These are phyloP conservation scores for Pycnonotus jocosus DNA, from an alignment of 2,113 vertebrate genomes.

Conservation along the genomic window DNA sequence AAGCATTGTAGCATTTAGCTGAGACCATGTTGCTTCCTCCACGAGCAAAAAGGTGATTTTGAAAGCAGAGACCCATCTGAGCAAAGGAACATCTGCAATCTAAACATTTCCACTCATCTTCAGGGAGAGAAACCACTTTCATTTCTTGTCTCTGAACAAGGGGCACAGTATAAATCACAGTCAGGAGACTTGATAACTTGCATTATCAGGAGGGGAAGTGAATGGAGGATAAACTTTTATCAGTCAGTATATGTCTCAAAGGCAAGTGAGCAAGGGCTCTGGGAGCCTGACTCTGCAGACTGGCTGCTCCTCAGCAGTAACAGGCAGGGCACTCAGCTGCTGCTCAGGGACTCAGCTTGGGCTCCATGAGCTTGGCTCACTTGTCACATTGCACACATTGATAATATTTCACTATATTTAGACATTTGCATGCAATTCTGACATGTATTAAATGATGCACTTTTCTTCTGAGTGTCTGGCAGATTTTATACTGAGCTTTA, in stretches of 20 bases:
- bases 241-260: not conserved
- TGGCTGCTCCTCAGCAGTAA: not conserved
- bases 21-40: not conserved
- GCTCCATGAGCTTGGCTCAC: fast-evolving
- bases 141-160: not conserved
- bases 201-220: not conserved
- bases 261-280: not conserved
- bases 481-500: not conserved
- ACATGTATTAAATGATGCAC: not conserved
- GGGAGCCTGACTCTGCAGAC: not conserved
- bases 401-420: not conserved
- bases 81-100: not conserved
- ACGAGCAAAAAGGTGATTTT: conserved; percentile 7
- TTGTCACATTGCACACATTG: not conserved
- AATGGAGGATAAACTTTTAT: not conserved
- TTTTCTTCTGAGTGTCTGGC: not conserved
- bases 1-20: not conserved
- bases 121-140: not conserved
- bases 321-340: not conserved
- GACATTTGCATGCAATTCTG: not conserved
- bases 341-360: not conserved
- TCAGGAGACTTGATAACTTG: not conserved
- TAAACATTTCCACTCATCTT: not conserved
- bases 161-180: not conserved
- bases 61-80: not conserved